A percentile compares a stretch with the other conserved stretches of the same genome.
Evolutionary conservation across 2,113 vertebrate species (phyloP).

Genomic region (Falco punctatus): DNA sequence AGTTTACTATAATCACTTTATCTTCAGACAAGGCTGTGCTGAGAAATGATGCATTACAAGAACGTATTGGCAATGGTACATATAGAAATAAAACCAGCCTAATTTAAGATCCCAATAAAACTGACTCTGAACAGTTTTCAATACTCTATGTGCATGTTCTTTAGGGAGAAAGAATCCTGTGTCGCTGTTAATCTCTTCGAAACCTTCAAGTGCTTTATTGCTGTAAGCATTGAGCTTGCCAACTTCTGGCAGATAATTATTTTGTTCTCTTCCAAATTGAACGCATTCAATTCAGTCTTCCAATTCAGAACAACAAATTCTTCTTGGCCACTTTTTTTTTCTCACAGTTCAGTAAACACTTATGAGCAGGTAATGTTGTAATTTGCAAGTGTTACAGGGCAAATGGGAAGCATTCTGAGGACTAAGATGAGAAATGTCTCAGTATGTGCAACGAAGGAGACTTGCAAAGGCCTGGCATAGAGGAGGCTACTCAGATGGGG

Average conservation of each 20-base stretch:
- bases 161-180: background rate
- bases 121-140: background rate
- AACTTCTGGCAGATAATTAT: slow-evolving; percentile 40
- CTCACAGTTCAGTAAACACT: background rate
- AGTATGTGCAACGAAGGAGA: background rate
- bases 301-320: background rate
- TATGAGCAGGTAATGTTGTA: background rate
- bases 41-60: background rate
- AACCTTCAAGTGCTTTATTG: slow-evolving; percentile 11
- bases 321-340: background rate
- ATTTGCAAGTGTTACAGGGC: background rate
- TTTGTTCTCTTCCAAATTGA: slow-evolving; percentile 17
- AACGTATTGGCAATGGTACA: background rate
- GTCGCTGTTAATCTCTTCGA: background rate
- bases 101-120: slow-evolving; percentile 19
- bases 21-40: background rate
- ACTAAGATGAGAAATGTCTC: background rate
- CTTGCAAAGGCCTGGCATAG: background rate
- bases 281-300: background rate
- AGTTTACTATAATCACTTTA: background rate
- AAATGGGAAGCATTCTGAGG: background rate
- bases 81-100: background rate
- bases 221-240: background rate
- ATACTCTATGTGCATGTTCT: background rate
- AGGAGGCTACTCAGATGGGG: background rate